phyloP scores from a whole-genome alignment of 2,797 vertebrate genomes.

The Acanthiza pusilla region DNA sequence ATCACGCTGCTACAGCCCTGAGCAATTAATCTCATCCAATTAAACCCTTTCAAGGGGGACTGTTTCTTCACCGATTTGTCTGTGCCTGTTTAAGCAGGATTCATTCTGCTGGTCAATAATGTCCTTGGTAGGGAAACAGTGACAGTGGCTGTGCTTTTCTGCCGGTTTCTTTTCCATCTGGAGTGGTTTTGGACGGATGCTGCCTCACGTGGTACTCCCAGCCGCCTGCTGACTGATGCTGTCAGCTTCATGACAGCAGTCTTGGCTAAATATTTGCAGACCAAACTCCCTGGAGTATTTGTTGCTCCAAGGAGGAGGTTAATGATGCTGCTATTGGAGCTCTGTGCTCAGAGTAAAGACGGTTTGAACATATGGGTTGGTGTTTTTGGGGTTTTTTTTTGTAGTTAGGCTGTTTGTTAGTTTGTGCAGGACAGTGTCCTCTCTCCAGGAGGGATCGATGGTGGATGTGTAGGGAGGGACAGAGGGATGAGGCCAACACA shows the following conservation, averaged over 20 bases:
- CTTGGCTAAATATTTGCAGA: conserved; percentile 35
- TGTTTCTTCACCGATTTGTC: not conserved
- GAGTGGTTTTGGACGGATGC: not conserved
- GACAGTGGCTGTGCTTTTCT: not conserved
- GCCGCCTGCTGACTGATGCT: not conserved
- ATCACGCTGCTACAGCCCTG: not conserved
- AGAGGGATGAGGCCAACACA: not conserved
- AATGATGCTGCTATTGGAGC: not conserved
- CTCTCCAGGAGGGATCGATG: not conserved
- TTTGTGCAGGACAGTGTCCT: not conserved
- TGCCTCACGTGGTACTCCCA: not conserved
- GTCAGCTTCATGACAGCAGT: conserved; percentile 23
- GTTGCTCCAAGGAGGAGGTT: not conserved
- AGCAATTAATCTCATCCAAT: not conserved
- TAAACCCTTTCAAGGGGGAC: not conserved
- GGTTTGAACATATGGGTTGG: not conserved
- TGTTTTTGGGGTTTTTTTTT: too few relatives aligned
- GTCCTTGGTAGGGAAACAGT: not conserved
- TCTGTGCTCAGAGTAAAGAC: not conserved
- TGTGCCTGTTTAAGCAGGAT: not conserved
- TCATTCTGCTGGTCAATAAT: not conserved
- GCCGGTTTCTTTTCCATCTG: not conserved
- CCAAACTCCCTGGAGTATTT: not conserved
- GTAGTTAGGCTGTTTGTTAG: not conserved
- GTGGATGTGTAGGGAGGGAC: not conserved